Evolutionary conservation across 2,113 vertebrate species (phyloP).

Genomic region (Glareola pratincola): DNA sequence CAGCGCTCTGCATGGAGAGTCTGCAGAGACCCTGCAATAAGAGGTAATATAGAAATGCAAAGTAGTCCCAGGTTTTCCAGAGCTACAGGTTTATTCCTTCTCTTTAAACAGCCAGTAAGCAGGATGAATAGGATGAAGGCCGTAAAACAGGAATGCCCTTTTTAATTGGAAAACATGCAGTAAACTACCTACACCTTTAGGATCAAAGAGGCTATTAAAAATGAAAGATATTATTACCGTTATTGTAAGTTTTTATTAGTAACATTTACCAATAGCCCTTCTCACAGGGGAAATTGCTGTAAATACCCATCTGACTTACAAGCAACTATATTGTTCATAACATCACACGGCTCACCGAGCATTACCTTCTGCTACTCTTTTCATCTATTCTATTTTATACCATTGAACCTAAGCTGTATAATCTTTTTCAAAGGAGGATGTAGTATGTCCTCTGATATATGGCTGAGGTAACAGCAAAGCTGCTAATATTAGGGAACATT

Average conservation of each 20-base stretch:
- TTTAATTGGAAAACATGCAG: conserved; percentile 6
- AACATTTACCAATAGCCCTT: not conserved
- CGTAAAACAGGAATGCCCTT: not conserved
- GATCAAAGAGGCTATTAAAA: not conserved
- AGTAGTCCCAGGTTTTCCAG: not conserved
- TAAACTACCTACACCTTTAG: not conserved
- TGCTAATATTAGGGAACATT: not conserved
- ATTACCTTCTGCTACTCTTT: not conserved
- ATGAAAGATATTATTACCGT: conserved; percentile 6
- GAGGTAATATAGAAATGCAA: not conserved
- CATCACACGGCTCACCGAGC: not conserved
- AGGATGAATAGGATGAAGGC: not conserved
- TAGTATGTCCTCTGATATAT: not conserved
- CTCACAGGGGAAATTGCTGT: not conserved
- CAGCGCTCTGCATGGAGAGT: not conserved
- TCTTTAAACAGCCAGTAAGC: not conserved
- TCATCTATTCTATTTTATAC: not conserved
- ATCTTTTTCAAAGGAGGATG: not conserved
- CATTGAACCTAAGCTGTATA: not conserved
- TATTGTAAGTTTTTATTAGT: conserved; percentile 6
- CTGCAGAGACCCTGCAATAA: not conserved
- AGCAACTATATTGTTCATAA: not conserved
- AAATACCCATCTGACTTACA: not conserved
- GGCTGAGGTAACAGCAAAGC: not conserved
- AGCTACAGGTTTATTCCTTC: not conserved